Percentiles rank a stretch among this genome's conserved stretches.
Conservation (phyloP, 2,797 vertebrate genomes). For the Esox masquinongy region DNA sequence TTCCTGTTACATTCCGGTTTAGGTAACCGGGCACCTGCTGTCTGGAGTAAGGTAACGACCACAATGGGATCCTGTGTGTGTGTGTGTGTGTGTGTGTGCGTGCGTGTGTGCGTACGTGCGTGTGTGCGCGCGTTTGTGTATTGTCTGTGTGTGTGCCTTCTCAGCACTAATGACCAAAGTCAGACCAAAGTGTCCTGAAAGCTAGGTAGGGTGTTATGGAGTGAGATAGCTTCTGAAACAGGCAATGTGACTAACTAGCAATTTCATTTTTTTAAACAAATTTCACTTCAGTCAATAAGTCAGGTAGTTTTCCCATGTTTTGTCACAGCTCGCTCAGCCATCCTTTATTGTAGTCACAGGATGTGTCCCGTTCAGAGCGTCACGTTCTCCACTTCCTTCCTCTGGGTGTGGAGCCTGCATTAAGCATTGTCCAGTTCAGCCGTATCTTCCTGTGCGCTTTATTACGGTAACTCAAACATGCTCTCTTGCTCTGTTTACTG, state of each 20-base stretch:
- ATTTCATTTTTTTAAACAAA: not conserved
- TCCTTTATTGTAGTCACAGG: conserved; percentile 14
- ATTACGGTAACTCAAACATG: not conserved
- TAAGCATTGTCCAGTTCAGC: not conserved
- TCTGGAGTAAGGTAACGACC: conserved; percentile 34
- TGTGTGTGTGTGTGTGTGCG: conserved; percentile 28
- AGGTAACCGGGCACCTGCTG: conserved; percentile 28
- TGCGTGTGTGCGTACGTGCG: no score
- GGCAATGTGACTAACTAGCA: conserved; percentile 5
- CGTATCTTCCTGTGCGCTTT: not conserved
- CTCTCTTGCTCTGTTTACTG: not conserved
- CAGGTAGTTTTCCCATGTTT: not conserved
- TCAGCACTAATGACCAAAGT: not conserved
- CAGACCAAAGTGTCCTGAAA: not conserved
- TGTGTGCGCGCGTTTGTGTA: conserved; percentile 17
- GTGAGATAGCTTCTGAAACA: not conserved
- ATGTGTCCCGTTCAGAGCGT: conserved; percentile 12
- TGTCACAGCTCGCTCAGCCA: not conserved
- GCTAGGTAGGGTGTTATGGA: no score
- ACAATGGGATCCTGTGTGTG: conserved; percentile 20
- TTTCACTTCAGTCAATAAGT: not conserved
- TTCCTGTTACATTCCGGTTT: conserved; percentile 58
- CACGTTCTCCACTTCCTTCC: conserved; percentile 43
- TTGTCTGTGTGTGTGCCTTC: not conserved
- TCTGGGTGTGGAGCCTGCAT: conserved; percentile 6